These are phyloP conservation scores for Potorous gilbertii DNA, from an alignment of 2,797 vertebrate species.

Conservation along the genomic window DNA sequence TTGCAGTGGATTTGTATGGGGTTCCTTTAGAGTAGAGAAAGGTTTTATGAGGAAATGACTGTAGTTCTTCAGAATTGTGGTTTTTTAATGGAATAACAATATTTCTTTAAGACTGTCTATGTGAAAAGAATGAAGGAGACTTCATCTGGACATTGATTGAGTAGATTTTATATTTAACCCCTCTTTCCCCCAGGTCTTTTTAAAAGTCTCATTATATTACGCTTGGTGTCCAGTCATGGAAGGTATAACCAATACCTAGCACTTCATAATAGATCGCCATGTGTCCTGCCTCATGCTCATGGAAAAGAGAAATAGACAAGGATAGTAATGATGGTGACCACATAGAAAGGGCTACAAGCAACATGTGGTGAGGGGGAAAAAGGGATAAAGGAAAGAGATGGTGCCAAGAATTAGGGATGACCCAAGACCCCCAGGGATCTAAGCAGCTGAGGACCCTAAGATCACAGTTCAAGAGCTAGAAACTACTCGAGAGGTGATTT, in stretches of 20 bases:
- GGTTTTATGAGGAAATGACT: background rate
- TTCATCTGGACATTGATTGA: background rate
- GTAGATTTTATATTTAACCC: background rate
- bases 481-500: background rate
- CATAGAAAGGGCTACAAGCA: background rate
- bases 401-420: background rate
- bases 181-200: background rate
- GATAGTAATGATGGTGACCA: background rate
- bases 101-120: background rate
- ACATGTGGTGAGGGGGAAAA: background rate
- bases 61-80: background rate
- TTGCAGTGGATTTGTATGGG: slow-evolving; percentile 32
- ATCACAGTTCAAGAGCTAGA: background rate
- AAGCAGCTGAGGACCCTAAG: background rate
- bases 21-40: slow-evolving; percentile 49
- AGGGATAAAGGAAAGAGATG: background rate
- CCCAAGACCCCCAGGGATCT: background rate
- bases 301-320: background rate
- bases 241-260: background rate
- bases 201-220: background rate
- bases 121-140: background rate
- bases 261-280: background rate
- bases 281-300: background rate
- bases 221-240: background rate
- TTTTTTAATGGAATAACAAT: background rate